Base-by-base conservation (phyloP, 2,113 vertebrate genomes). In the Muscicapa adusta region DNA sequence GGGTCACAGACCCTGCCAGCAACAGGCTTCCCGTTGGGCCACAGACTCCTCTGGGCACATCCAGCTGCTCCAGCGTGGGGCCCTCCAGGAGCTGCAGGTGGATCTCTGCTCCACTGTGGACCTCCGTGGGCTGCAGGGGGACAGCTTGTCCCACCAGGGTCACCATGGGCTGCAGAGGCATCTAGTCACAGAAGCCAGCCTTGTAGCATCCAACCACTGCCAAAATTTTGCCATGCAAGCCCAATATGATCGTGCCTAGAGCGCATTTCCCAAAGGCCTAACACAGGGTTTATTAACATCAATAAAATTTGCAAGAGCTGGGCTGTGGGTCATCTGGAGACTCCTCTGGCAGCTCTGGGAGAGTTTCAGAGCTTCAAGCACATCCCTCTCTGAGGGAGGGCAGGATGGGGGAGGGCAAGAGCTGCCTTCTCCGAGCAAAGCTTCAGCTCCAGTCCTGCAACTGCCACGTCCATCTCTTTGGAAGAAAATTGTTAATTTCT, bases 181-280 rank as follows among this genome's bases (percentile, higher is more conserved):
- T 43, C 31, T 48, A 5, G 33, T 65, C 45, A 36, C 38, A 20
- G 57, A 40, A 58, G 10, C 18, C 57, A 42, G 9, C 10, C 14
- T 18, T 22, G 18, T 14, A 40, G 33, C 5, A 8, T 16, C 14
- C 8, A 34, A 7, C 10, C 8, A 6, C 65, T 54, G 42, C 13
- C 33, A 40, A 40, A 57, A 45, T 24, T 18, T 45, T 33, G n/a
- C 8, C 29, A 29, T 0, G 1, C 56, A 70, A 80, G 36, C 10
- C 29, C 23, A 42, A 4, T 22, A 18, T 10, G 24, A 4, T 36
- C 0, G 0, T 22, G 34, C 34, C 14, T 40, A 14, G 24, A 43
- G 16, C 0, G 0, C 23, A 2, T 6, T 34, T 74, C 43, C 38
- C 5, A 3, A 43, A 47, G 29, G 48, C 26, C 43, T 78, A 54